phyloP scores from a whole-genome alignment of 1,140 invertebrate genomes.

The Capitella teleta region DNA sequence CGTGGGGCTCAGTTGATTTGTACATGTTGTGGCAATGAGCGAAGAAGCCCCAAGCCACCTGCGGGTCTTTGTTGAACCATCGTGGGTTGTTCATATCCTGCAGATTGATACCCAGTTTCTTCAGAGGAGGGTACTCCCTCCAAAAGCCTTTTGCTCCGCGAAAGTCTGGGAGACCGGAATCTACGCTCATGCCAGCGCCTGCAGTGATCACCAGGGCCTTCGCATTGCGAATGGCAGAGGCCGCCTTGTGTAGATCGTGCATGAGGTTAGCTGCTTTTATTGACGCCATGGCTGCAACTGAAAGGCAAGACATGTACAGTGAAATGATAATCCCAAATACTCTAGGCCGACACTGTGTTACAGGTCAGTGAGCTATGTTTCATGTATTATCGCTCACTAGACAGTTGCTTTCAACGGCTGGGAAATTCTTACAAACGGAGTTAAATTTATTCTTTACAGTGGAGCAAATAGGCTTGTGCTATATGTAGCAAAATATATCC shows the following conservation, averaged over 20 bases:
- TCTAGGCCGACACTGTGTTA: no score
- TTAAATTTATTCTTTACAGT: no score
- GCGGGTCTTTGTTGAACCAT: constrained; percentile 7
- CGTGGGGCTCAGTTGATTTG: constrained; percentile 1
- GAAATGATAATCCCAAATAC: no score
- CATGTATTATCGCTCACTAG: no score
- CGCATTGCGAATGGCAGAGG: background rate
- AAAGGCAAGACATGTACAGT: no score
- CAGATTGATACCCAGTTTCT: constrained; percentile 1
- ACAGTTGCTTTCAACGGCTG: no score
- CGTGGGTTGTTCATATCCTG: constrained; percentile 4
- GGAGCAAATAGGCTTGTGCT: no score
- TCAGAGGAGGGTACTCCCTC: constrained; percentile 7
- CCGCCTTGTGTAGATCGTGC: background rate
- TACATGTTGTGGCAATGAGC: constrained; percentile 10
- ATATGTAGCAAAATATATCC: no score
- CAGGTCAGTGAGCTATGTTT: no score
- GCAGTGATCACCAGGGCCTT: constrained; percentile 5
- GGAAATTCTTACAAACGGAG: no score
- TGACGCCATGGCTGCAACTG: no score
- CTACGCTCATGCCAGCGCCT: constrained; percentile 7
- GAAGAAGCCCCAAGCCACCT: constrained; percentile 9
- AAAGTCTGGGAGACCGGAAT: constrained; percentile 9
- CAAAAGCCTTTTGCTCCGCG: constrained; percentile 6
- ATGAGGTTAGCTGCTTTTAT: no score